Evolutionary conservation across 1,140 invertebrate genomes (phyloP), one percentile per base, ranked within the genome.

Genomic region (Solenopsis fugax): DNA sequence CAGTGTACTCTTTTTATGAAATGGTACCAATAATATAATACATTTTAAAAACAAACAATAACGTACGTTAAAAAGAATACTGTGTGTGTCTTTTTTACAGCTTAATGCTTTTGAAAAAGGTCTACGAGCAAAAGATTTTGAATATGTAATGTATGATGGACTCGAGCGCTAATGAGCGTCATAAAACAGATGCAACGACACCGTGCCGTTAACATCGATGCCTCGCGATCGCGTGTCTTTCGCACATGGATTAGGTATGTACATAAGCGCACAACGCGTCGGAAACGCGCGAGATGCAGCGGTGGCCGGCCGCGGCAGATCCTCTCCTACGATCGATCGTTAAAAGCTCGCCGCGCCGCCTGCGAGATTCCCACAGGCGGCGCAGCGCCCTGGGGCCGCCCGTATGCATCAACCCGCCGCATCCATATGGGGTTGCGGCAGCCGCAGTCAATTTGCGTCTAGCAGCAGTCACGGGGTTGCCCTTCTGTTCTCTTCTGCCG

Each of bases 401-500:
- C 37, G 62, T 10, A 60, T 24, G 54, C 45, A 58, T 29, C 76
- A 48, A 37, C 62, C 45, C 21, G 78, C 13, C 45, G 58, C 56
- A 73, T 89, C 82, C 90, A 89, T 91, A 91, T 89, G 90, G 86
- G 88, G 88, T 91, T 88, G 84, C 62, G 73, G 86, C 64, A 21
- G 37, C 67, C 92, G 89, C 92, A 93, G 94, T 95, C 94, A 95
- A 95, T 95, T 95, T 95, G 94, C 93, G 94, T 95, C 94, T 92
- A 93, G 93, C 93, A 93, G 87, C 93, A 94, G 94, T 94, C 94
- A 94, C 87, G 85, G 50, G 92, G 91, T 92, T 48, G 4, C 92
- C 89, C 54, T 91, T 91, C 92, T 2, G 90, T 92, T 91, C 80
- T 41, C 85, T 73, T 87, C 78, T 86, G 78, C 92, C 90, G 80